Base-by-base conservation (phyloP, 2,797 vertebrate genomes). In the Tadarida brasiliensis region DNA sequence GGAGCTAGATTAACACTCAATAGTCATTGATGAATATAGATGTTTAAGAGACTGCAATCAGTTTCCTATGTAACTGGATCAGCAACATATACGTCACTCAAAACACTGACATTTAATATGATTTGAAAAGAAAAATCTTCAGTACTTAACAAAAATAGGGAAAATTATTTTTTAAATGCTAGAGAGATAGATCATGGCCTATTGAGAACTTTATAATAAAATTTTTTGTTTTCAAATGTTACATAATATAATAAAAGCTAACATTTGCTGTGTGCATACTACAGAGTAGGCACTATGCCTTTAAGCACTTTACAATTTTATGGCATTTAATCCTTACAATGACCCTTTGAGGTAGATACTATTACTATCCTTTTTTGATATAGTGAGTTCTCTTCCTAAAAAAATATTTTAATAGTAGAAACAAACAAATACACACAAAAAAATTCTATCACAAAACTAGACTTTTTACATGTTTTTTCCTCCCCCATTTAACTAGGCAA, bases 151-250 rank as follows among this genome's bases (percentile, higher is more conserved):
- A 54, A 91, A 88, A 76, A 59, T 4, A 91, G 15, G 28, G 22
- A 68, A 39, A 68, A 51, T 35, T 85, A 91, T 65, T 90, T 84
- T 88, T 94, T 49, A 85, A 85, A 88, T 54, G 28, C 67, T 57
- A 82, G 4, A 47, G 24, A 82, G 57, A 74, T 0, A 83, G 26
- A 77, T 49, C 54, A 76, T 5, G 35, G 68, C 30, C 68, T 86
- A 59, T 2, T 57, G n/a, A 90, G 61, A 94, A 82, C 67, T 77
- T 92, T 78, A 61, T 70, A 73, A 7, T 73, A 90, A 47, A 12
- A 33, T 20, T 30, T 61, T 81, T 77, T 77, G 49, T 93, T 54
- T 90, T 61, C 51, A 82, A 94, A 68, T 44, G 68, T 89, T 68
- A 81, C 6, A 47, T 15, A 89, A 44, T 11, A 63, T 70, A 94